These are phyloP conservation scores for Pelobates fuscus DNA, from an alignment of 2,113 vertebrate species.

Conservation along the genomic window DNA sequence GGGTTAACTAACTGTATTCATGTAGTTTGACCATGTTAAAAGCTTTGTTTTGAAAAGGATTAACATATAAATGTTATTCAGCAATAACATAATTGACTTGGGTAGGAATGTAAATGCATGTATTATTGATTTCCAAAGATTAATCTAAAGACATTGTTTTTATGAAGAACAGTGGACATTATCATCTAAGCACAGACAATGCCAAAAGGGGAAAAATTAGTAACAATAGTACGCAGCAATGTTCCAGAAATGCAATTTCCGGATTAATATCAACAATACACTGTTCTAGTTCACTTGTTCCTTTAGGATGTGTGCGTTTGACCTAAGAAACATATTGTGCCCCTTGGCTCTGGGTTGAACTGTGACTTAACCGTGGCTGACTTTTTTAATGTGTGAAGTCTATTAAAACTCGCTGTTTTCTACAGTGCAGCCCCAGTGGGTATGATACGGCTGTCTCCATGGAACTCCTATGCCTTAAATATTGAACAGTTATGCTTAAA, in stretches of 20 bases:
- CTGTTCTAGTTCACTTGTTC: constrained; percentile 66
- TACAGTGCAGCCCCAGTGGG: constrained; percentile 62
- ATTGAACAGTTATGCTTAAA: constrained; percentile 68
- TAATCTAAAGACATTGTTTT: too few species aligned
- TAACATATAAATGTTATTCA: too few species aligned
- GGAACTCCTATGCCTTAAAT: constrained; percentile 67
- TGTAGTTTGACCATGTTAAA: too few species aligned
- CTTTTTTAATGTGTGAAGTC: constrained; percentile 66
- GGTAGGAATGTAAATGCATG: too few species aligned
- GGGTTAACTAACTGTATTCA: too few species aligned
- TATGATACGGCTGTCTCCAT: constrained; percentile 63
- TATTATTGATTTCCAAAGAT: too few species aligned
- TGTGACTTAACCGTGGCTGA: constrained; percentile 65
- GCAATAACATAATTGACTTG: too few species aligned
- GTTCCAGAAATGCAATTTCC: constrained; percentile 81
- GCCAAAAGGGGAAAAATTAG: constrained; percentile 52
- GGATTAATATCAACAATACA: constrained; percentile 77
- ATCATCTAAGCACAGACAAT: constrained; percentile 58
- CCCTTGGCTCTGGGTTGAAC: constrained; percentile 73
- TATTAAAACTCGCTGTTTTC: constrained; percentile 68
- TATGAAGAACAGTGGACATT: constrained; percentile 57
- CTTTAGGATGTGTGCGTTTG: constrained; percentile 72
- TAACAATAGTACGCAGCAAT: constrained; percentile 70
- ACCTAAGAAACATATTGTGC: constrained; percentile 77
- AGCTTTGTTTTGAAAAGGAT: too few species aligned